Percentiles rank a stretch among this genome's conserved stretches.
phyloP scores from a whole-genome alignment of 2,888 invertebrate genomes.

The Prosapia bicincta region DNA sequence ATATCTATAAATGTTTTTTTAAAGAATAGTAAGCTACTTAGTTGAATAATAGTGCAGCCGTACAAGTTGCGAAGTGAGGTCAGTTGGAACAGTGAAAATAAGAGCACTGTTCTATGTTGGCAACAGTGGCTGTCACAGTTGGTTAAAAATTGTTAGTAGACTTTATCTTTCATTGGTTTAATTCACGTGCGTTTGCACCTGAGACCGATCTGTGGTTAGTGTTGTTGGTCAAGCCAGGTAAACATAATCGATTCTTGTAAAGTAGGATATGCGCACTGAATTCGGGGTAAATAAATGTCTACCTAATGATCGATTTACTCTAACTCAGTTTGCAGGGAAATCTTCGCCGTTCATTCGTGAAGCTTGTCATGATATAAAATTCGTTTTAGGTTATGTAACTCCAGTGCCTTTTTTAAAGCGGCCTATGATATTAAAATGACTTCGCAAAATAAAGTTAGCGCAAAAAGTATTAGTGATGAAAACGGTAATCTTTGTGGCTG shows the following conservation, averaged over 20 bases:
- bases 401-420: background rate
- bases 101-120: background rate
- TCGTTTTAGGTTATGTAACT: background rate
- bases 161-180: background rate
- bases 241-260: conserved; percentile 8
- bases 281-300: conserved; percentile 6
- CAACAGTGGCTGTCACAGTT: background rate
- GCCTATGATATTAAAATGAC: background rate
- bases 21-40: background rate
- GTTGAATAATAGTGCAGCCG: background rate
- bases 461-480: background rate
- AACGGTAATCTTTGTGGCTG: conserved; percentile 14
- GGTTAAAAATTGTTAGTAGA: background rate
- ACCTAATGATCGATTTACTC: background rate
- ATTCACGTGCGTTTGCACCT: background rate
- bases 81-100: background rate
- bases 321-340: too few relatives aligned
- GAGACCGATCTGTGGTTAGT: background rate
- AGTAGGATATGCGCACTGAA: conserved; percentile 20
- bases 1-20: background rate
- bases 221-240: background rate
- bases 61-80: background rate
- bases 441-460: background rate
- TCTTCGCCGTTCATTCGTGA: background rate
- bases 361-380: background rate